Evolutionary conservation across 1,140 invertebrate genomes (phyloP), one percentile per base, ranked within the genome.

Genomic region (Musca vetustissima): DNA sequence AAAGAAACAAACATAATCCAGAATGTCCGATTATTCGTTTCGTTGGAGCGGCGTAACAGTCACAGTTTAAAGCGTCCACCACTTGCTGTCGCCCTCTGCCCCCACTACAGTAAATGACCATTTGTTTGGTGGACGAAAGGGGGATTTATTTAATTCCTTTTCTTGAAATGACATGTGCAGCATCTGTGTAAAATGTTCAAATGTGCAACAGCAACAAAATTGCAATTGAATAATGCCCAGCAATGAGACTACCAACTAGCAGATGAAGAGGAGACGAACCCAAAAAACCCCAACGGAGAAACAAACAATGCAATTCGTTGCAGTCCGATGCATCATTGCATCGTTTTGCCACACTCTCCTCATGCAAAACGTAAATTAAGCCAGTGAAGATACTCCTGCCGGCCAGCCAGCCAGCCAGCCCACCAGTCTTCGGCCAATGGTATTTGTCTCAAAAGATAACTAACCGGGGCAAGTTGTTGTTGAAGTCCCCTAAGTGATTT

Each of bases 171-270:
- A 59, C 55, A 59, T 59, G 55, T 59, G 55, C 55, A 59, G 55
- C 55, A 59, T 61, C 57, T 59, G 57, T 61, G 57, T 61, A 61
- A 61, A 61, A 61, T 61, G 57, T 61, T 61, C 28, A 36, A 22
- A 17, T 43, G 36, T 4, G 36, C 36, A 13, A 13, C 6, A 43
- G 36, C 32, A 61, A 43, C 57, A 61, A 61, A 61, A 61, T 43
- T 61, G 28, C 57, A 61, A 61, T 61, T 61, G 57, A 61, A 61
- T 61, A 59, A 59, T 59, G 25, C 36, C n/a, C 22, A 36, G 36
- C 4, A 43, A 43, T 3, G 4, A 43, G 13, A 13, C 36, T 7
- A 43, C 11, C 13, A n/a, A 11, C 36, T 13, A 43, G 9, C 28
- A 9, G 11, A 8, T 28, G 3, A 28, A 43, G 6, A 32, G 36